Percentiles rank a stretch among this genome's conserved stretches.
Conservation (phyloP, 2,797 vertebrate genomes). For the Myioborus miniatus region DNA sequence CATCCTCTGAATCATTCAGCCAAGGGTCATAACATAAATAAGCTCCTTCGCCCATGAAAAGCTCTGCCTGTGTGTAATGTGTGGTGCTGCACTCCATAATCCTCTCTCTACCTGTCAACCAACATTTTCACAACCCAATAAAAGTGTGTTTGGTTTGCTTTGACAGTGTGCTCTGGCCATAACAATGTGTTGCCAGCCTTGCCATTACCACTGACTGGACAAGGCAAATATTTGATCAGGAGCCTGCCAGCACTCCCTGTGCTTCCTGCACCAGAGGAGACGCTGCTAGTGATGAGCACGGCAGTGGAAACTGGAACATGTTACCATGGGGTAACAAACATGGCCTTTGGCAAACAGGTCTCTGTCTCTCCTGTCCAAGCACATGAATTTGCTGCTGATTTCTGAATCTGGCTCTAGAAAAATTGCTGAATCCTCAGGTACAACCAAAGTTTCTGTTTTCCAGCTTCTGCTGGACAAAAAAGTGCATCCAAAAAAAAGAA, state of each 20-base stretch:
- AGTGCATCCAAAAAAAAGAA: not conserved
- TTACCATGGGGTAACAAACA: not conserved
- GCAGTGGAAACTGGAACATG: not conserved
- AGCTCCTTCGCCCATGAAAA: not conserved
- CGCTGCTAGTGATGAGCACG: accelerated
- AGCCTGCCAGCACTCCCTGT: not conserved
- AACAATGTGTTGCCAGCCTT: accelerated
- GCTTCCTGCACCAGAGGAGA: not conserved
- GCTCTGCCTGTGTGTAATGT: not conserved
- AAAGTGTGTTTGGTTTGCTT: not conserved
- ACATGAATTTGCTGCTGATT: not conserved
- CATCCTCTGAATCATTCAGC: not conserved
- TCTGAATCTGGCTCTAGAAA: not conserved
- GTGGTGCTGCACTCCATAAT: not conserved
- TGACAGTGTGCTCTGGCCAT: not conserved
- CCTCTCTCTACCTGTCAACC: not conserved
- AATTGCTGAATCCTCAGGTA: not conserved
- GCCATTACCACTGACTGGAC: not conserved
- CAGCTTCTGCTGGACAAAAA: not conserved
- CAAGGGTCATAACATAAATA: not conserved
- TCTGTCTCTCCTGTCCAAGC: not conserved
- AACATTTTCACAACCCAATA: not conserved
- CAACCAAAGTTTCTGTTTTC: not conserved
- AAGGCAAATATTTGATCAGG: not conserved
- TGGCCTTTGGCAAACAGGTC: not conserved